Evolutionary conservation across 2,888 invertebrate genomes (phyloP).

Genomic region (Ephialtes manifestator): DNA sequence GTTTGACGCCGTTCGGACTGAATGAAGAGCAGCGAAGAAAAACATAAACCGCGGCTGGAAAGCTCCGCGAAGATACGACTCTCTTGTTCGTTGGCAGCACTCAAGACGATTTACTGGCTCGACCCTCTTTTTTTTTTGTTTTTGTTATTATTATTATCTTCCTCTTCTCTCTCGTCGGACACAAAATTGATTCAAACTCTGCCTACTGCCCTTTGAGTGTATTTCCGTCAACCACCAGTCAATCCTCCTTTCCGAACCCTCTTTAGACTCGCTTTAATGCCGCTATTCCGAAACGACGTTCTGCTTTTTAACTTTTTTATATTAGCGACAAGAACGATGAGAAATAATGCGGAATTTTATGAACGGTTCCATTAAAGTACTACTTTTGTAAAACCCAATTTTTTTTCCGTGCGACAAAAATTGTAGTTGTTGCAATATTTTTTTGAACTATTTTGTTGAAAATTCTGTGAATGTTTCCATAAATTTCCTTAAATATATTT

Average conservation of each 20-base stretch:
- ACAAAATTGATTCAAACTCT: constrained; percentile 45
- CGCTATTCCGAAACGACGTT: constrained; percentile 43
- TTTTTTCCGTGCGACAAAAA: too few relatives aligned
- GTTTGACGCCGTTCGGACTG: constrained; percentile 70
- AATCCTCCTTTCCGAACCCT: constrained; percentile 54
- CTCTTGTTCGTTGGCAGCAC: constrained; percentile 56
- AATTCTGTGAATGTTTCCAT: too few relatives aligned
- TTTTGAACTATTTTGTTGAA: too few relatives aligned
- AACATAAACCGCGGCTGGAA: constrained; percentile 71
- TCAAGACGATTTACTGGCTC: constrained; percentile 73
- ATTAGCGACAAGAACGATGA: too few relatives aligned
- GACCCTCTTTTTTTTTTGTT: constrained; percentile 66
- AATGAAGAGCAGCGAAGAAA: constrained; percentile 76
- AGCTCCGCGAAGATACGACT: constrained; percentile 58
- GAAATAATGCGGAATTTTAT: too few relatives aligned
- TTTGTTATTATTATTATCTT: constrained; percentile 63
- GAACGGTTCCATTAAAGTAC: too few relatives aligned
- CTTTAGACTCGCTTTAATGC: constrained; percentile 21
- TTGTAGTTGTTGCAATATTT: too few relatives aligned
- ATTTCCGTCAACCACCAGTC: constrained; percentile 60
- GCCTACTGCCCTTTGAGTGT: constrained; percentile 67
- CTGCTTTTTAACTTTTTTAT: too few relatives aligned
- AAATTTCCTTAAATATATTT: too few relatives aligned
- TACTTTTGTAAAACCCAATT: too few relatives aligned
- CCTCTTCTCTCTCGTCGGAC: constrained; percentile 60